Conservation (phyloP, 2,888 invertebrate species). For the Himalopsyche japonica region DNA sequence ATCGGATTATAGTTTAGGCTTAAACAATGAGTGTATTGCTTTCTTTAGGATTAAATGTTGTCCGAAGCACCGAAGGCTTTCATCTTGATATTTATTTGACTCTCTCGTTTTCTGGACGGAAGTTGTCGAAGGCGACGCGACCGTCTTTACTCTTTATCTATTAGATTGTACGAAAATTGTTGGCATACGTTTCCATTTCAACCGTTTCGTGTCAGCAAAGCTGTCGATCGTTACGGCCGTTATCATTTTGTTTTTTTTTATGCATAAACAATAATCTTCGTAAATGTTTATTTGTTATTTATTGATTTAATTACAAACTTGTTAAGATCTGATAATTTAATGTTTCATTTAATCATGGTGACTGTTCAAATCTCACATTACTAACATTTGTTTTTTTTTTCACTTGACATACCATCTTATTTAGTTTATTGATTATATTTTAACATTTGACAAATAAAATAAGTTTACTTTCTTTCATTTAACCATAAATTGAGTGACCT, state of each 20-base stretch:
- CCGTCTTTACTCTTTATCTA: not conserved
- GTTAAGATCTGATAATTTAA: not conserved
- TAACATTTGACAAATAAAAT: too few species aligned
- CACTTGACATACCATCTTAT: not conserved
- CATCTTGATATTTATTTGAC: constrained; percentile 18
- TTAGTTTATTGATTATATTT: not conserved
- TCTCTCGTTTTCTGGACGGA: constrained; percentile 7
- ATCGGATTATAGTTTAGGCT: constrained; percentile 6
- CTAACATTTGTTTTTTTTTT: not conserved
- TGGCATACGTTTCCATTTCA: not conserved
- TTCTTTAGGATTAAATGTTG: constrained; percentile 18
- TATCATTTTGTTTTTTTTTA: not conserved
- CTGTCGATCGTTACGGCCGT: not conserved
- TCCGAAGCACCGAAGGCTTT: constrained; percentile 8
- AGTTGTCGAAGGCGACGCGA: not conserved
- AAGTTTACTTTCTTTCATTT: too few species aligned
- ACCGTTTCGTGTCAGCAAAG: not conserved
- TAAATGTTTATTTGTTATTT: not conserved
- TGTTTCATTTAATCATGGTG: not conserved
- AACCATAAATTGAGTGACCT: too few species aligned
- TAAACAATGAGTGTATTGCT: constrained; percentile 11
- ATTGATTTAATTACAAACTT: constrained; percentile 1
- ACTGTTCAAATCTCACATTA: not conserved
- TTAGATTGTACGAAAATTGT: not conserved
- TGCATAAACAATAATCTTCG: not conserved